Evolutionary conservation across 2,797 vertebrate genomes (phyloP), one percentile per base, ranked within the genome.

Genomic region (Fistularia commersonii): DNA sequence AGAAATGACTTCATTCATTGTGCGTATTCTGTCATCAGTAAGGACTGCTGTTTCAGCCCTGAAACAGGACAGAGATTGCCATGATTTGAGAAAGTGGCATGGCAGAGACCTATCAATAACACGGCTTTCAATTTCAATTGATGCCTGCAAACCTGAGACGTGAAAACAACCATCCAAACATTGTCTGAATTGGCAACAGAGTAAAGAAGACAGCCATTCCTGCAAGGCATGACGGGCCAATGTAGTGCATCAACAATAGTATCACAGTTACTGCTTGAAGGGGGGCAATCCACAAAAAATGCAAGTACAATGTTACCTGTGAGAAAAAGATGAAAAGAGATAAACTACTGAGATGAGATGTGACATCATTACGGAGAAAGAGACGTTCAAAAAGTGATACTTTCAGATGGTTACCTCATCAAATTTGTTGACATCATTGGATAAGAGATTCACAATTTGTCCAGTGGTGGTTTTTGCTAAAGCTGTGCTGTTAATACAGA

Each of bases 391-490:
- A 15, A 13, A 42, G 8, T 7, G 2, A 5, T 11, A 8, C 8
- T 39, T 40, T 57, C 11, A 48, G 3, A 38, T 35, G 81, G 66
- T 86, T 47, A 98, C 97, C 92, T 99, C 93, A 74, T 99, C 97
- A 81, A 98, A 99, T 77, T 92, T 98, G 88, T 94, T 96, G 81
- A 99, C 95, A 8, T 99, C 96, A 0, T 97, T 97, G 57, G 97
- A 98, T 57, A 99, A 87, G 32, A 99, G 92, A 70, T 98, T 99
- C 39, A 99, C 95, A 53, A 98, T 95, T 73, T 99, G 96, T 57
- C 96, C 97, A 0, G 95, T 95, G 51, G 95, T 98, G 0, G 97
- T 99, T 88, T 96, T 91, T 41, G 90, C 85, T 89, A 98, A 82
- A 7, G 95, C 95, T 32, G 61, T 14, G 8, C 90, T 94, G 81